These are phyloP conservation scores for Hippocampus kuda DNA, from an alignment of 2,797 vertebrate species.

Conservation along the genomic window DNA sequence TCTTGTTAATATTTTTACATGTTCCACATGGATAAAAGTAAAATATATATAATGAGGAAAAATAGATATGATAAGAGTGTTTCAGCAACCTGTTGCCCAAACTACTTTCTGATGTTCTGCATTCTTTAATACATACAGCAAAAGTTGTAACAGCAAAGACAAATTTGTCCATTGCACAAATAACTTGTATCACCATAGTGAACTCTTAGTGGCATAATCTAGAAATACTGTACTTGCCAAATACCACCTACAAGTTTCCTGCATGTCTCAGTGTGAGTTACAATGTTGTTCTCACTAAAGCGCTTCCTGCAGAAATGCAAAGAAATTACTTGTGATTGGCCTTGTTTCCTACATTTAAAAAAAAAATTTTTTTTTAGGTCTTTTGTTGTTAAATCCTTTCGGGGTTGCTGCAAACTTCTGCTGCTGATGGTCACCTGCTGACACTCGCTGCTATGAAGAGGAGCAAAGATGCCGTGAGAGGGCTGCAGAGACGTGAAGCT, in stretches of 20 bases:
- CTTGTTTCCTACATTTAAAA: conserved; percentile 68
- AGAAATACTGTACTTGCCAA: not conserved
- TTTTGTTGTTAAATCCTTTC: conserved; percentile 41
- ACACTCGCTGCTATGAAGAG: conserved; percentile 67
- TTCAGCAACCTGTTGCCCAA: not conserved
- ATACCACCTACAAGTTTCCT: not conserved
- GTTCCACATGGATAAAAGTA: conserved; percentile 1
- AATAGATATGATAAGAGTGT: not conserved
- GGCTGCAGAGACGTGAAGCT: conserved; percentile 64
- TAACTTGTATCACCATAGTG: not conserved
- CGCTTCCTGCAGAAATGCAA: conserved; percentile 38
- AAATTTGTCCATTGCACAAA: not conserved
- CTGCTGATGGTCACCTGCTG: conserved; percentile 82
- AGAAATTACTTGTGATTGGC: conserved; percentile 59
- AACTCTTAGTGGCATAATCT: not conserved
- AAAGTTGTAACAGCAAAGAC: not conserved
- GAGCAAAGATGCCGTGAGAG: conserved; percentile 61
- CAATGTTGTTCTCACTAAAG: conserved; percentile 26
- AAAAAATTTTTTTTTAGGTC: conserved; percentile 34
- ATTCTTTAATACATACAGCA: not conserved
- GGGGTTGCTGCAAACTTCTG: conserved; percentile 42
- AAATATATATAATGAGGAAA: not conserved
- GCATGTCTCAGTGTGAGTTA: not conserved
- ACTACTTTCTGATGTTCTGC: not conserved
- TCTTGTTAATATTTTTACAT: conserved; percentile 13